phyloP scores from a whole-genome alignment of 2,888 invertebrate species.

The Lasioglossum oenotherae region DNA sequence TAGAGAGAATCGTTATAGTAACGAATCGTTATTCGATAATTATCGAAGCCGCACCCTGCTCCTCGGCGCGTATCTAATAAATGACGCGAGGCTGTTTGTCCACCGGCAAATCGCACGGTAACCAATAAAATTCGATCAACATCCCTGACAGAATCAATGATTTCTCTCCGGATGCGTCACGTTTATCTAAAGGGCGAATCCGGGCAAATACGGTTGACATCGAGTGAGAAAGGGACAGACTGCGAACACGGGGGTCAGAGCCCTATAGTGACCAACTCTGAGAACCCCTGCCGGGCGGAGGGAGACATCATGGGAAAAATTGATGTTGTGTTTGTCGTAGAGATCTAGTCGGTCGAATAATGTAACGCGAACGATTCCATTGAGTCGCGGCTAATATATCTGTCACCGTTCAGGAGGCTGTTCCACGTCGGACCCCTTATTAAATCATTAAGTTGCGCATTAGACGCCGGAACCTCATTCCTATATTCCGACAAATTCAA shows the following conservation, averaged over 20 bases:
- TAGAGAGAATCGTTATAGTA: too few relatives aligned
- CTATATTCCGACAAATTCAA: background rate
- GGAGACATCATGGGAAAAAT: constrained; percentile 82
- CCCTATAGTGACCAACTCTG: constrained; percentile 52
- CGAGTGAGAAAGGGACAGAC: constrained; percentile 22
- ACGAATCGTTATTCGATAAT: background rate
- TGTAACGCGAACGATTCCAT: constrained; percentile 82
- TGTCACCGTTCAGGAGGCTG: constrained; percentile 76
- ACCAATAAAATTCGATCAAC: constrained; percentile 48
- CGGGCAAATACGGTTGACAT: constrained; percentile 56
- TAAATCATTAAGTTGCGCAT: constrained; percentile 77
- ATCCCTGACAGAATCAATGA: constrained; percentile 61
- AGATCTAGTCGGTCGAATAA: constrained; percentile 82
- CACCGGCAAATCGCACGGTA: constrained; percentile 13
- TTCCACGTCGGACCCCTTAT: constrained; percentile 77
- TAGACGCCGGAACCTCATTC: background rate
- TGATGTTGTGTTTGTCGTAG: constrained; percentile 82
- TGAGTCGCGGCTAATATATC: constrained; percentile 83
- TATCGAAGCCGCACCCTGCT: background rate
- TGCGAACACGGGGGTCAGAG: constrained; percentile 7
- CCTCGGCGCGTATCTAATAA: background rate
- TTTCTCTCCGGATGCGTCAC: constrained; percentile 59
- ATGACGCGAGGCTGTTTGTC: background rate
- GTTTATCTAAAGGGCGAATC: constrained; percentile 68
- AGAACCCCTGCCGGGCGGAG: constrained; percentile 74